These are phyloP conservation scores for Oasisia sp. DNA, from an alignment of 2,888 invertebrate species.

Conservation along the genomic window DNA sequence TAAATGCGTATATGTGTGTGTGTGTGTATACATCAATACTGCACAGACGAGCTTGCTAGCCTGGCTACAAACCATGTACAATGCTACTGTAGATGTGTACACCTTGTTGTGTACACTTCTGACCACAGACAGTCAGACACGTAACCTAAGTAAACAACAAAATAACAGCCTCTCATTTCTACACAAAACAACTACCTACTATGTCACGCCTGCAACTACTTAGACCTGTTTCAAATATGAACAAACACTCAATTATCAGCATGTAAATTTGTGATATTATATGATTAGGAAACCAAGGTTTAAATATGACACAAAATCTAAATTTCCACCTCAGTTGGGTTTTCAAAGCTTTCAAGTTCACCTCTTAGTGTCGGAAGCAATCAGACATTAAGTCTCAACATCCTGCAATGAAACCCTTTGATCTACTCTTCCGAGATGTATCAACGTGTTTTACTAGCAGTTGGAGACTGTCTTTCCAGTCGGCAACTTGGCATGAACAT, in stretches of 20 bases:
- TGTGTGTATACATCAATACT: background rate
- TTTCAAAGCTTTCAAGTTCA: too few relatives aligned
- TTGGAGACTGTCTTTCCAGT: background rate
- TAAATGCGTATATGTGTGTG: background rate
- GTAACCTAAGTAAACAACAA: background rate
- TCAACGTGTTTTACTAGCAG: background rate
- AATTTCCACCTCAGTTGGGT: too few relatives aligned
- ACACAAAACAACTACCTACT: background rate
- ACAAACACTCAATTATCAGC: background rate
- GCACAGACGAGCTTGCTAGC: background rate
- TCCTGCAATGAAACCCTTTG: too few relatives aligned
- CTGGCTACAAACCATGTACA: slow-evolving; percentile 3
- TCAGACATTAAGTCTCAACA: too few relatives aligned
- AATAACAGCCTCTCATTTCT: background rate
- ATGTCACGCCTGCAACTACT: background rate
- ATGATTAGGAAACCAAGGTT: too few relatives aligned
- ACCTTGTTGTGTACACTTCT: background rate
- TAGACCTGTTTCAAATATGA: background rate
- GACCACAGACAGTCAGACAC: background rate
- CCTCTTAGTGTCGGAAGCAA: too few relatives aligned
- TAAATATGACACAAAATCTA: too few relatives aligned
- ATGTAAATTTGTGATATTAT: too few relatives aligned
- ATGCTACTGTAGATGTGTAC: background rate
- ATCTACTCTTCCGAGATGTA: too few relatives aligned
- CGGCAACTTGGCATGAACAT: background rate